Base-by-base conservation (phyloP, 2,888 invertebrate genomes). In the Drosophila anomalata region DNA sequence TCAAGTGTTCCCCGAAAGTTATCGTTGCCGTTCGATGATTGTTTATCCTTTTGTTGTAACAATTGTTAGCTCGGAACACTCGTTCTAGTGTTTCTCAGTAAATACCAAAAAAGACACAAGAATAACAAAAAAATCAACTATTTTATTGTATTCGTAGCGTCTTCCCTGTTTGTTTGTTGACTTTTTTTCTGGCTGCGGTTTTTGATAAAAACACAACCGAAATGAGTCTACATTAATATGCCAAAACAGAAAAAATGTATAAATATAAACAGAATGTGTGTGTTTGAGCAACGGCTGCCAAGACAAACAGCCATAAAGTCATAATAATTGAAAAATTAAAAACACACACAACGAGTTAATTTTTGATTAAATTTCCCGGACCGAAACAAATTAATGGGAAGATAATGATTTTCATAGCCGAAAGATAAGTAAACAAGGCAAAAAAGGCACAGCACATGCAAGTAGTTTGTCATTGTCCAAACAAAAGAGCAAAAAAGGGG, bases 261-360 rank as follows among this genome's bases (percentile, higher is more conserved):
- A 42, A 61, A 67, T 58, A 46, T 39, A 59, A 67, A 68, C 22
- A 60, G 47, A 52, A 26, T 44, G 9, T 14, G 52, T 51, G 39
- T 61, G 65, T 58, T 42, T 39, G 61, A 67, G 66, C 54, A 54
- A 59, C 53, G 73, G 61, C 75, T 75, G 72, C 57, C 71, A 84
- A 73, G 78, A 52, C 69, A 86, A 81, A 81, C 80, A 86, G 57
- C 55, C 79, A 61, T 65, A 80, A 83, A 86, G 71, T 69, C 87
- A 73, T 44, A 62, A 73, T 86, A 81, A 81, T 87, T 81, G 78
- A 86, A 83, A 83, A 81, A 86, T 77, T 79, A 83, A 81, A 83
- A 83, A 77, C 71, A 73, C 51, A 78, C 63, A 76, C 62, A 65
- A 66, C n/a, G 46, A 31, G 65, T 65, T 65, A 65, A 65, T 65